Base-by-base conservation (phyloP, 1,140 invertebrate genomes). In the Druon quercuslanigerum region DNA sequence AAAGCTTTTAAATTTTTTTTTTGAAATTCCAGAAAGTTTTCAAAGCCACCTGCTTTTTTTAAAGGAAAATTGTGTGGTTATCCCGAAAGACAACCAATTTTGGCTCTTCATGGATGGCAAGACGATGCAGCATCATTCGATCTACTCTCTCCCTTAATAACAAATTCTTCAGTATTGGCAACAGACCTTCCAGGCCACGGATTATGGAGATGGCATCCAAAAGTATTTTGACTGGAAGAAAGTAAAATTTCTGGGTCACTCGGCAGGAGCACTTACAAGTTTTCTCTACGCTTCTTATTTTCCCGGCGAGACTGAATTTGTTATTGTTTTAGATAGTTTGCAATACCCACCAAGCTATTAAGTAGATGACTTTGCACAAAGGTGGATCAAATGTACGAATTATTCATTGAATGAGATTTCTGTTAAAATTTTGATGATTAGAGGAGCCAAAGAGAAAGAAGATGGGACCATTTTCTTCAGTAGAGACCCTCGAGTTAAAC, bases 61-160 rank as follows among this genome's bases (percentile, higher is more conserved):
- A 13, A 80, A 83, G 90, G 83, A 11, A 95, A 95, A 90, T 92
- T 93, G 88, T 96, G 94, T 93, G 94, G 94, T 13, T 92, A 92
- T 7, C 92, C 92, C 72, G 89, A 93, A 75, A 88, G 91, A 11
- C 87, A 92, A 51, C 95, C 95, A 0, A 93, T 96, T 74, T 84
- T 96, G 13, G 92, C 92, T 2, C 83, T 96, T 60, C 95, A 96
- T 86, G 95, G 95, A 6, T 95, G 95, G 94, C 73, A 94, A 87
- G 94, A 95, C 81, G 96, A 95, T 85, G 94, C 94, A 20, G 94
- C 93, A 11, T 94, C 94, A 4, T 96, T 95, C 90, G 94, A 96
- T 84, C 90, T 92, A 1, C 85, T 96, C 8, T 92, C 93, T 25
- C 94, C 94, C 9, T 83, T 94, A 50, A 84, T 96, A 57, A 85